A percentile compares a stretch with the other conserved stretches of the same genome.
These are phyloP conservation scores for Xestia sexstrigata DNA, from an alignment of 2,888 invertebrate genomes.

Conservation along the genomic window DNA sequence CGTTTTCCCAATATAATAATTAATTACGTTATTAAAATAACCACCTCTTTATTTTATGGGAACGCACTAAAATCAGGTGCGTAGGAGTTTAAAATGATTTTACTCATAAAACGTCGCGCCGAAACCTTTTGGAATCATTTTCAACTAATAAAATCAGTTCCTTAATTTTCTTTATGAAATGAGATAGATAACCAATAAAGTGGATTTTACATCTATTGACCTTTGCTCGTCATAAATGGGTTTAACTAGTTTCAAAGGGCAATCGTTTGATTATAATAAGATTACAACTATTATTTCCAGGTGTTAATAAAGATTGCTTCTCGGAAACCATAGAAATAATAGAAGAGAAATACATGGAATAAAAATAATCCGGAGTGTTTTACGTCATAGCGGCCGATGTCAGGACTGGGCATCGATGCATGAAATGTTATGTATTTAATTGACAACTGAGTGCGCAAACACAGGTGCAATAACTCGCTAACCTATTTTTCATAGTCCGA, in stretches of 20 bases:
- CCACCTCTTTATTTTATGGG: slow-evolving; percentile 16
- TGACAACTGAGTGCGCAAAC: too few species aligned
- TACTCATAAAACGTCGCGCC: slow-evolving; percentile 27
- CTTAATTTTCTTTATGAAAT: slow-evolving; percentile 53
- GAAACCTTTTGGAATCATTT: slow-evolving; percentile 24
- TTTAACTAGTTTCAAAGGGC: slow-evolving; percentile 7
- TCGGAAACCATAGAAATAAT: background rate
- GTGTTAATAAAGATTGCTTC: background rate
- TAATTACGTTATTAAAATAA: slow-evolving; percentile 38
- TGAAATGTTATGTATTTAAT: too few species aligned
- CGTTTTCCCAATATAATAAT: slow-evolving; percentile 5
- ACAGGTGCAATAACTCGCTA: too few species aligned
- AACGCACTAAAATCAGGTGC: slow-evolving; percentile 20
- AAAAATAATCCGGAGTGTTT: too few species aligned
- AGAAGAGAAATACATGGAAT: too few species aligned
- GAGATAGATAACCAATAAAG: slow-evolving; percentile 37
- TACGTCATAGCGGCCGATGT: too few species aligned
- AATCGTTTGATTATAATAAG: background rate
- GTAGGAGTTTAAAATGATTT: slow-evolving; percentile 46
- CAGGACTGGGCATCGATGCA: too few species aligned
- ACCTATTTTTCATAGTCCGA: too few species aligned
- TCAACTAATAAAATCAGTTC: slow-evolving; percentile 52
- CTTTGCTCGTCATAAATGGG: slow-evolving; percentile 21
- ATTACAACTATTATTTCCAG: slow-evolving; percentile 10
- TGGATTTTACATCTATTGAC: slow-evolving; percentile 32